A percentile compares a stretch with the other conserved stretches of the same genome.
phyloP scores from a whole-genome alignment of 2,888 invertebrate genomes.

The Cantharis rufa region DNA sequence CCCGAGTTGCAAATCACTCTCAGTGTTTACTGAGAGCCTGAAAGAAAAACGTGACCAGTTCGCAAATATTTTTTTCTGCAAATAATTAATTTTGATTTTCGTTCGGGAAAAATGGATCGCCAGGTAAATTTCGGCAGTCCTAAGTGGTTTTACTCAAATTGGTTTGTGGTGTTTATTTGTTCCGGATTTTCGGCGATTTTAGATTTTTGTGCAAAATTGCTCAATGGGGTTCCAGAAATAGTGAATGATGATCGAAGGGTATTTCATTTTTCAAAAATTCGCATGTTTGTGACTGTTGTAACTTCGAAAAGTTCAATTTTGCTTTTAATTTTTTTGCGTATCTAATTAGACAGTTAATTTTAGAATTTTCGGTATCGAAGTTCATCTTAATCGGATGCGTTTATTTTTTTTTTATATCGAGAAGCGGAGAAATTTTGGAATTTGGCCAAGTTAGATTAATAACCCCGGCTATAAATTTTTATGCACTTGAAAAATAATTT shows the following conservation, averaged over 20 bases:
- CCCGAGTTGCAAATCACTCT: constrained; percentile 45
- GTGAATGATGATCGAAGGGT: constrained; percentile 44
- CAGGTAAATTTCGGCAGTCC: constrained; percentile 50
- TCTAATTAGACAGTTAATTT: background rate
- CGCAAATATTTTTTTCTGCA: constrained; percentile 3
- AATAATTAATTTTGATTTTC: background rate
- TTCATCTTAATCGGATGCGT: background rate
- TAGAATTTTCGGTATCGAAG: background rate
- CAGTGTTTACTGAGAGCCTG: constrained; percentile 42
- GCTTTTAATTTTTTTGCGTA: background rate
- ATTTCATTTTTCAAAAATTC: constrained; percentile 30
- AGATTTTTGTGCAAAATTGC: constrained; percentile 49
- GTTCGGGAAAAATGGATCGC: constrained; percentile 44
- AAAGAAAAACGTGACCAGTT: constrained; percentile 20
- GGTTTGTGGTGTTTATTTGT: constrained; percentile 48
- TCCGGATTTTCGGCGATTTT: constrained; percentile 49
- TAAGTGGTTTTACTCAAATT: constrained; percentile 47
- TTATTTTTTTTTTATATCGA: background rate
- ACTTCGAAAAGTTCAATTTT: background rate
- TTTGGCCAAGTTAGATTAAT: constrained; percentile 3
- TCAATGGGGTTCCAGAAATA: constrained; percentile 37
- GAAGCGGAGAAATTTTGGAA: background rate
- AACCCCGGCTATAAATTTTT: constrained; percentile 6
- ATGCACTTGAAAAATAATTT: constrained; percentile 1
- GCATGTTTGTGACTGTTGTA: constrained; percentile 7